Conservation (phyloP, 2,888 invertebrate genomes). For the Timandra comae region DNA sequence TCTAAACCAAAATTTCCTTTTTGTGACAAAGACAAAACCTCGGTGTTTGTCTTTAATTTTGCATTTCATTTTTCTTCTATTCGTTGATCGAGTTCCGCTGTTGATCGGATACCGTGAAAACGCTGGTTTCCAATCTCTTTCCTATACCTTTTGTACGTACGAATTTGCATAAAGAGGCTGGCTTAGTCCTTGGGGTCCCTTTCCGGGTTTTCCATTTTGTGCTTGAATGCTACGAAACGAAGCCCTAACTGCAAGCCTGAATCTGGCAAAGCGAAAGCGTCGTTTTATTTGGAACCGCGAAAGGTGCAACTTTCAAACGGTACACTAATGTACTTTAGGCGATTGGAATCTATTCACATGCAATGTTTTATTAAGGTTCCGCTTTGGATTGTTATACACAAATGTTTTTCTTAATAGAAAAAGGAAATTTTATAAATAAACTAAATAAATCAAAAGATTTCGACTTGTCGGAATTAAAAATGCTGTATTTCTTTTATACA, state of each 20-base stretch:
- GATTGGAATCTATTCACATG: constrained; percentile 32
- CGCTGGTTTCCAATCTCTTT: constrained; percentile 57
- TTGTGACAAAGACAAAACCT: background rate
- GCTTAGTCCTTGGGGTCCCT: constrained; percentile 65
- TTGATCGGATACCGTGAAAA: constrained; percentile 44
- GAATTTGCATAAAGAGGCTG: constrained; percentile 70
- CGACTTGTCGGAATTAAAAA: too few species aligned
- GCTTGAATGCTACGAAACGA: constrained; percentile 56
- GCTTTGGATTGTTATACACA: constrained; percentile 37
- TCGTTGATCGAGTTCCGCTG: constrained; percentile 32
- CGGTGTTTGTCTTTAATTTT: constrained; percentile 36
- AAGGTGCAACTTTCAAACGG: constrained; percentile 24
- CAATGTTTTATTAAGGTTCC: constrained; percentile 22
- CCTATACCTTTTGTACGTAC: constrained; percentile 58
- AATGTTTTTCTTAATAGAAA: too few species aligned
- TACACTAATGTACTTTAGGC: constrained; percentile 32
- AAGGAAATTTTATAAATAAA: too few species aligned
- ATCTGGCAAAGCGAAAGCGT: constrained; percentile 50
- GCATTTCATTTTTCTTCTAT: constrained; percentile 39
- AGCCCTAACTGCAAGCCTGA: constrained; percentile 43
- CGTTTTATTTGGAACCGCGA: constrained; percentile 54
- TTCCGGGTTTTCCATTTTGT: constrained; percentile 68
- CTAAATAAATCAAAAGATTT: too few species aligned
- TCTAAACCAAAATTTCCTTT: too few species aligned
- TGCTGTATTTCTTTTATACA: too few species aligned